phyloP scores from a whole-genome alignment of 2,888 invertebrate species.

The Amiota minor region DNA sequence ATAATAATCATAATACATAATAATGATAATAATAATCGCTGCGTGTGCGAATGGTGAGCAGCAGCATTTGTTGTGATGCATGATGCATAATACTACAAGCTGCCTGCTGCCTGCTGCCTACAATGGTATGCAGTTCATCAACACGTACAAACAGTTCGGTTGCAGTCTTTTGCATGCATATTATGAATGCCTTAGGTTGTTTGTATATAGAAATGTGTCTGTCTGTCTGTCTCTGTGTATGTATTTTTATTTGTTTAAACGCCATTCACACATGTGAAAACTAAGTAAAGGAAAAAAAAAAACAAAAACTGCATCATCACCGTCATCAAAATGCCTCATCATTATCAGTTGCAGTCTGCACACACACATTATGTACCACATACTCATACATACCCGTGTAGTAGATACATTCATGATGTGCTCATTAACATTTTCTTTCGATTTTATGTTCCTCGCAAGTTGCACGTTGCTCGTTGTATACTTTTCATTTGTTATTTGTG shows the following conservation, averaged over 20 bases:
- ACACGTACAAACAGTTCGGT: constrained; percentile 17
- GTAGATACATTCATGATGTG: constrained; percentile 24
- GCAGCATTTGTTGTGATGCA: not conserved
- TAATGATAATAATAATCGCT: constrained; percentile 39
- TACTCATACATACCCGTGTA: constrained; percentile 33
- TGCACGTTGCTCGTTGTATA: not conserved
- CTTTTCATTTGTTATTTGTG: constrained; percentile 15
- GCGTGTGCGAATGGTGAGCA: constrained; percentile 9
- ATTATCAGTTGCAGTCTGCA: constrained; percentile 20
- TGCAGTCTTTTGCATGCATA: not conserved
- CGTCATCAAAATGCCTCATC: constrained; percentile 9
- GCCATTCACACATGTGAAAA: not conserved
- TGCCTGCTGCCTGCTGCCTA: not conserved
- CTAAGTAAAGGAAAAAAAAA: too few relatives aligned
- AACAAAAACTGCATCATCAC: not conserved
- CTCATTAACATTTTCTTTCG: constrained; percentile 52
- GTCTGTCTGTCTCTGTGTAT: not conserved
- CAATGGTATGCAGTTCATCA: constrained; percentile 21
- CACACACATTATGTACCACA: constrained; percentile 26
- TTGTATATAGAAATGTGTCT: not conserved
- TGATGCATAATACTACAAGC: too few relatives aligned
- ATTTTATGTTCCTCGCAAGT: constrained; percentile 38
- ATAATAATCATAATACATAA: constrained; percentile 51
- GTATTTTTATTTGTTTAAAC: constrained; percentile 5
- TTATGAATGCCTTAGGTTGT: constrained; percentile 11